Base-by-base conservation (phyloP, 2,113 vertebrate genomes). In the Ictalurus furcatus region DNA sequence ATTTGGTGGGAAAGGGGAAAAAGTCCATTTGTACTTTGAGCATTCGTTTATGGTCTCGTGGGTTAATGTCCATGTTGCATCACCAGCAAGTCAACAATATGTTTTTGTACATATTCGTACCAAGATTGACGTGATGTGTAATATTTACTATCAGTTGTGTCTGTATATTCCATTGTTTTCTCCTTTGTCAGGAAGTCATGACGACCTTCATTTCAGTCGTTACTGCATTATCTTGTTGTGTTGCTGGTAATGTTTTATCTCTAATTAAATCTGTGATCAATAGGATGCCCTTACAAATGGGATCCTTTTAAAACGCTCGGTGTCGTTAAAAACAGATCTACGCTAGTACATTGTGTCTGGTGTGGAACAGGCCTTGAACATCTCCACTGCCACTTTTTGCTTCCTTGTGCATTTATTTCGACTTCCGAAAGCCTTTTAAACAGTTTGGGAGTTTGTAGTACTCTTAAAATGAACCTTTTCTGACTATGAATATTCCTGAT, bases 221-320 rank as follows among this genome's bases (percentile, higher is more conserved):
- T 30, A 81, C 58, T 81, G 54, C 79, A 56, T 81, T 81, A 82
- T 82, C 80, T 34, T 58, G 48, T 54, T 80, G 48, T 80, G n/a
- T 59, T 82, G 80, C 54, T 8, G 7, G 16, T 59, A 37, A 21
- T 82, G 21, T 59, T 56, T 59, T 58, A 82, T 58, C 54, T 37
- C 54, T 82, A 23, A 82, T 82, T 59, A 11, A 11, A 82, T 80
- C 16, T 30, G 19, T 37, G 79, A 82, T 82, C 80, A 59, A 54
- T 59, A 37, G 79, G 6, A 30, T 6, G n/a, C 19, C 52, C 16
- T 37, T 8, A 59, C 52, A 82, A 82, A 82, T 59, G 52, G 54
- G 54, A 82, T 34, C 52, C 44, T 56, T 80, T 56, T 56, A 56
- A 56, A 54, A 80, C n/a, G 48, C 78, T n/a, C 8, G 1, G 25